A percentile compares a stretch with the other conserved stretches of the same genome.
These are phyloP conservation scores for Sesia apiformis DNA, from an alignment of 2,888 invertebrate species.

Conservation along the genomic window DNA sequence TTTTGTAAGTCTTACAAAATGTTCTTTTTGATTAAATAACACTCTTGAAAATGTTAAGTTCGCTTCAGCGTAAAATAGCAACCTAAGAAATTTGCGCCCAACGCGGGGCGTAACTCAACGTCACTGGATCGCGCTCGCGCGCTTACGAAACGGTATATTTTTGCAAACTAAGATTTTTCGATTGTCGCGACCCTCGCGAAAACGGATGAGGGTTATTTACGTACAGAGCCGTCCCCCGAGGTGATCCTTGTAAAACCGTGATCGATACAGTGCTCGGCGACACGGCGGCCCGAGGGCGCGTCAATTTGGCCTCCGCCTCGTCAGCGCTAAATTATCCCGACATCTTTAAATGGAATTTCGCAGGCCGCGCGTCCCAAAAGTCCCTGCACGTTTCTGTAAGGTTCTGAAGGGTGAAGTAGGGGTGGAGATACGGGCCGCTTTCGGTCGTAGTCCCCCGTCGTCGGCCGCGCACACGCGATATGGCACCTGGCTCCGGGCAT, in stretches of 20 bases:
- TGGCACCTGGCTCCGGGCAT: neutral
- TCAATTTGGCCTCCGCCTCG: slow-evolving; percentile 66
- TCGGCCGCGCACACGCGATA: slow-evolving; percentile 16
- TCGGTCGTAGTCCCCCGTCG: slow-evolving; percentile 45
- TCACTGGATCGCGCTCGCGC: slow-evolving; percentile 4
- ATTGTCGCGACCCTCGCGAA: slow-evolving; percentile 30
- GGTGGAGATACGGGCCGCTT: slow-evolving; percentile 33
- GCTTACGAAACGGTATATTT: slow-evolving; percentile 18
- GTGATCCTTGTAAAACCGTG: slow-evolving; percentile 41
- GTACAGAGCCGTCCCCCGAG: slow-evolving; percentile 40
- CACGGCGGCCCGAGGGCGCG: slow-evolving; percentile 50
- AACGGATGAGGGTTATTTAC: slow-evolving; percentile 55
- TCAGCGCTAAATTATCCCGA: slow-evolving; percentile 72
- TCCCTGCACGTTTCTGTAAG: slow-evolving; percentile 21
- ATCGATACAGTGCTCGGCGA: slow-evolving; percentile 54
- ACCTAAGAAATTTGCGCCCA: slow-evolving; percentile 22
- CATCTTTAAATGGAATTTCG: slow-evolving; percentile 73
- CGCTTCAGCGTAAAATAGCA: too few species aligned
- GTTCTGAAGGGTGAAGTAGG: slow-evolving; percentile 30
- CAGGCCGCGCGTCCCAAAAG: slow-evolving; percentile 48
- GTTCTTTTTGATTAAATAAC: too few species aligned
- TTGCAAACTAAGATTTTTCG: slow-evolving; percentile 30
- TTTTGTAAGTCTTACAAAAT: too few species aligned
- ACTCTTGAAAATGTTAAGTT: too few species aligned
- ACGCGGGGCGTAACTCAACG: slow-evolving; percentile 13